Conservation (phyloP, 2,888 invertebrate species). For the Apantesis nais region DNA sequence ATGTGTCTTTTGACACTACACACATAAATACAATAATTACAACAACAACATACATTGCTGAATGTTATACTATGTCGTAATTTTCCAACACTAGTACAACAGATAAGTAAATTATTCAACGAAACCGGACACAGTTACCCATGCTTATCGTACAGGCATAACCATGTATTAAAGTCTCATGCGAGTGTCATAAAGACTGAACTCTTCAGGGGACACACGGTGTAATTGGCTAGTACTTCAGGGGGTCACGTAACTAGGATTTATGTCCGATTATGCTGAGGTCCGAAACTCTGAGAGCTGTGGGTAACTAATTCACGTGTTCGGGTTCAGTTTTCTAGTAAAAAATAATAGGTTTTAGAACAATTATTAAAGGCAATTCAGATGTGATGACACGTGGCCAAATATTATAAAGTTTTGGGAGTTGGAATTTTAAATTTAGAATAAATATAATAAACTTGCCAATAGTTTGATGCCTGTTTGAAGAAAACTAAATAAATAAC, state of each 20-base stretch:
- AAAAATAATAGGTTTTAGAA: not conserved
- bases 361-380: not conserved
- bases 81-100: not conserved
- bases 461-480: not conserved
- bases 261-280: constrained; percentile 39
- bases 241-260: constrained; percentile 49
- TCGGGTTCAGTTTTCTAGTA: not conserved
- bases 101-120: not conserved
- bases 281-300: constrained; percentile 29
- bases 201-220: constrained; percentile 18
- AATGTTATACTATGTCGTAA: not conserved
- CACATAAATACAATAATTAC: not conserved
- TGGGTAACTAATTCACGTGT: not conserved
- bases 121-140: not conserved
- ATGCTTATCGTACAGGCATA: constrained; percentile 2
- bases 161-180: constrained; percentile 4
- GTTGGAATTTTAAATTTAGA: not conserved
- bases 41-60: not conserved
- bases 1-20: too few relatives aligned
- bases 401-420: not conserved
- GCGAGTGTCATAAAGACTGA: constrained; percentile 10
- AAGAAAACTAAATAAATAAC: not conserved
- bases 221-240: constrained; percentile 45
- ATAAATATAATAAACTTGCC: too few relatives aligned
- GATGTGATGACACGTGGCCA: not conserved